Evolutionary conservation across 2,113 vertebrate species (phyloP), one percentile per base, ranked within the genome.

Genomic region (Siphamia tubifer): DNA sequence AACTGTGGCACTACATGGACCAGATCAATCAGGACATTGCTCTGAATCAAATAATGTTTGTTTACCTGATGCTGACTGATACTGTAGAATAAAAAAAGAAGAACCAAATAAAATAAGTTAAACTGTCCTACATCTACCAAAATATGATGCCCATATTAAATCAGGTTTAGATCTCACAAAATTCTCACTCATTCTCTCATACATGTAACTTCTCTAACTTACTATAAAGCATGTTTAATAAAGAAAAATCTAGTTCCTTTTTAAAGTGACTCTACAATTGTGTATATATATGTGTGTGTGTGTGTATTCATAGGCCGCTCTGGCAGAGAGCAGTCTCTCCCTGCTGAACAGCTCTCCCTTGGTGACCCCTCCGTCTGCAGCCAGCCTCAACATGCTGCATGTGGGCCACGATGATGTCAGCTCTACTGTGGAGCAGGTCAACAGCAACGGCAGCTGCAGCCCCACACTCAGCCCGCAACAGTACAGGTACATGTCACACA

Each of bases 401-500:
- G 92, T 97, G 86, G 94, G 95, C 84, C 98, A 99, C 10, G 97
- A 99, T 25, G 98, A 98, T 3, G 91, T 96, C 83, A 98, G 97
- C 82, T 95, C 96, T 90, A 96, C 98, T 0, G 95, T 96, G 89
- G 98, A 99, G 86, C 96, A 96, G 65, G 95, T 98, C 83, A 94
- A 96, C 94, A 99, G 97, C 89, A 99, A 99, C 0, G 96, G 96
- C 77, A 97, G 96, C 94, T 98, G 92, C 92, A 98, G 95, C 92
- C 96, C 98, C 0, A 96, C 95, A 12, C 96, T 98, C 66, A 98
- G 97, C 87, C 98, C 98, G 0, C 94, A 96, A 49, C 98, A 99
- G 91, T 98, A 98, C 90, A 96, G 97, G 97, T 98, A 83, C 92
- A 55, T 8, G 15, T 13, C 30, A 12, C 24, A 8, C 42, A n/a